These are phyloP conservation scores for Dryococelus australis DNA, from an alignment of 2,888 invertebrate species.

Conservation along the genomic window DNA sequence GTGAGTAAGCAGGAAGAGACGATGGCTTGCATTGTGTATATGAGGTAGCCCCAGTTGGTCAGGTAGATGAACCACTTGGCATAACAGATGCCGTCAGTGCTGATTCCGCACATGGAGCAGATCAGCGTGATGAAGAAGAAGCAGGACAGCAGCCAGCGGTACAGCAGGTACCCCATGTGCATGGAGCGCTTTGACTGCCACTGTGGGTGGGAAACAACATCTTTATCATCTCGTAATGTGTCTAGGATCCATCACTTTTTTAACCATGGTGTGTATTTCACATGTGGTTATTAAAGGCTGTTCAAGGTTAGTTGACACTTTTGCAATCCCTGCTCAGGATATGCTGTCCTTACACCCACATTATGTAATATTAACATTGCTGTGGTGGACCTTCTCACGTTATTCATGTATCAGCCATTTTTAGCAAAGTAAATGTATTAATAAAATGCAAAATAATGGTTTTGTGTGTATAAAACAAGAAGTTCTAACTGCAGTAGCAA, in stretches of 20 bases:
- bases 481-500: too few relatives aligned
- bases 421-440: too few relatives aligned
- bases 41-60: constrained; percentile 74
- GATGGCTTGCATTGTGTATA: constrained; percentile 66
- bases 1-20: constrained; percentile 64
- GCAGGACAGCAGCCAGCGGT: constrained; percentile 66
- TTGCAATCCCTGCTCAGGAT: background rate
- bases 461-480: too few relatives aligned
- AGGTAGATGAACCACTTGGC: constrained; percentile 75
- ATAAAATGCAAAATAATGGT: too few relatives aligned
- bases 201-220: constrained; percentile 53
- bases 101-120: constrained; percentile 55
- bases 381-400: too few relatives aligned
- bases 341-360: too few relatives aligned
- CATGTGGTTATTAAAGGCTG: too few relatives aligned
- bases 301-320: too few relatives aligned
- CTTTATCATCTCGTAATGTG: background rate
- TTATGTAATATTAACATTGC: too few relatives aligned
- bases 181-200: constrained; percentile 66
- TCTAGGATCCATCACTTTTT: background rate
- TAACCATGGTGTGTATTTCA: too few relatives aligned
- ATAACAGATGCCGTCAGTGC: constrained; percentile 50
- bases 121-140: constrained; percentile 59
- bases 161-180: constrained; percentile 59
- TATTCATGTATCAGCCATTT: too few relatives aligned